Evolutionary conservation across 2,797 vertebrate species (phyloP).

Genomic region (Pangasius larnaudii): DNA sequence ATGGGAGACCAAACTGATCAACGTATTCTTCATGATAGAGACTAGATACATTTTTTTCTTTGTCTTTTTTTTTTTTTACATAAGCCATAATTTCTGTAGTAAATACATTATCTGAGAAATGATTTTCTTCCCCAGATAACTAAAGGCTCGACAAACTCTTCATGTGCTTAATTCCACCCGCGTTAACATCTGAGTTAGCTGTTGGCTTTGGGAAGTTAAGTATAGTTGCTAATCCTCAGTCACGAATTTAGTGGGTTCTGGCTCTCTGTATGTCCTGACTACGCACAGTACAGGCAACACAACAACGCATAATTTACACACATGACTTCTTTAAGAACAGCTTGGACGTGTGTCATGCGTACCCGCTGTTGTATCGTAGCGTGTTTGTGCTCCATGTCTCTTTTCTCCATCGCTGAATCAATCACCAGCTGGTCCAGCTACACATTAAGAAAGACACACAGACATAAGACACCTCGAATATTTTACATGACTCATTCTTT

Average conservation of each 20-base stretch:
- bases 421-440: constrained; percentile 98
- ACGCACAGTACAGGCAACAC: background rate
- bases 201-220: no score
- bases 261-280: no score
- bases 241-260: background rate
- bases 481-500: background rate
- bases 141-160: background rate
- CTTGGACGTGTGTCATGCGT: constrained; percentile 54
- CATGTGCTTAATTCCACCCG: background rate
- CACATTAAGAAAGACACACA: background rate
- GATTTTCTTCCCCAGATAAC: background rate
- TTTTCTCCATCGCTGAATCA: constrained; percentile 94
- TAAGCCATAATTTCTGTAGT: background rate
- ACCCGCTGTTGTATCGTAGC: constrained; percentile 95
- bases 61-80: background rate
- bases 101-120: background rate
- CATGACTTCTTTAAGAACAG: background rate
- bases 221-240: background rate
- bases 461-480: background rate
- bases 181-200: background rate
- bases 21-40: background rate
- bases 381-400: constrained; percentile 97
- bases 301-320: background rate
- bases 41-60: background rate
- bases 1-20: background rate